Conservation (phyloP, 92 coral and sea anemone species). For the Porites rus region DNA sequence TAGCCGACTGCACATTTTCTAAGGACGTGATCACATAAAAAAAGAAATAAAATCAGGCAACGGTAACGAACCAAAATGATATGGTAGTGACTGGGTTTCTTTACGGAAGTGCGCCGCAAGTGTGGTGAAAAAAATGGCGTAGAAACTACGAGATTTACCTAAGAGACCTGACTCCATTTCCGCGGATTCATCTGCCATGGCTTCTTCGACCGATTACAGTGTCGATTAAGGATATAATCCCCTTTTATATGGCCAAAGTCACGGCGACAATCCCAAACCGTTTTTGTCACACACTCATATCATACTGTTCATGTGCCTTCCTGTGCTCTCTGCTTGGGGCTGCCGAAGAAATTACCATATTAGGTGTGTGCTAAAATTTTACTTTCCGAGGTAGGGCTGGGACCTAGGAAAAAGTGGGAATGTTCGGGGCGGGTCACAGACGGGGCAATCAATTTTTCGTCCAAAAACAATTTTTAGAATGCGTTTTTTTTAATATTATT, state of each 20-base stretch:
- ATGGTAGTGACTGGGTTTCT: conserved; percentile 1
- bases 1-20: conserved; percentile 78
- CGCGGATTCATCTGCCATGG: conserved; percentile 82
- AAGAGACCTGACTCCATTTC: conserved; percentile 72
- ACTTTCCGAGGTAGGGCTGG: conserved; percentile 32
- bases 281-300: conserved; percentile 47
- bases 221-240: not conserved
- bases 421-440: no score
- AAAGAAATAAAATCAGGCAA: conserved; percentile 1
- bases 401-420: not conserved
- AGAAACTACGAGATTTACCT: conserved; percentile 45
- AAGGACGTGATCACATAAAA: conserved; percentile 18
- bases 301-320: conserved; percentile 22
- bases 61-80: not conserved
- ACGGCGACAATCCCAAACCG: not conserved
- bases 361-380: conserved; percentile 24
- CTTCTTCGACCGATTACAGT: not conserved
- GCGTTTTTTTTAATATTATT: no score
- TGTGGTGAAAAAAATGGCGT: not conserved
- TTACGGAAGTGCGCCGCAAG: conserved; percentile 47
- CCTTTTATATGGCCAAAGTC: not conserved
- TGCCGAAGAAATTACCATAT: conserved; percentile 35
- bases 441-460: no score
- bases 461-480: no score
- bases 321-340: conserved; percentile 5